These are phyloP conservation scores for Meta bourneti DNA, from an alignment of 2,888 invertebrate species.

Conservation along the genomic window DNA sequence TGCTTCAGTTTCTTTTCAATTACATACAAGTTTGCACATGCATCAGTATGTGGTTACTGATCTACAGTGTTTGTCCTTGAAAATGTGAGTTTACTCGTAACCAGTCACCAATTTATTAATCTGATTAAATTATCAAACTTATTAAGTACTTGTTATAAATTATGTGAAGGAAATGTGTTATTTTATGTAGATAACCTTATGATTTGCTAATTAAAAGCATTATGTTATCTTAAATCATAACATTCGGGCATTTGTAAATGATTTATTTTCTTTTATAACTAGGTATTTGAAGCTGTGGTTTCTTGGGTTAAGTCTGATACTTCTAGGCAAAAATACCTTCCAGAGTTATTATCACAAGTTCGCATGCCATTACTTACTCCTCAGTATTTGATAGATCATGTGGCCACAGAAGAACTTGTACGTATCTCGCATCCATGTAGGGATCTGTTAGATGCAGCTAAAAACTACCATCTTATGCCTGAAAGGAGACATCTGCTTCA, in stretches of 20 bases:
- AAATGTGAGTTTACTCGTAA: no score
- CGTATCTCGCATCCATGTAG: slow-evolving; percentile 89
- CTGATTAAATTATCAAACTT: background rate
- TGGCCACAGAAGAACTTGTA: slow-evolving; percentile 89
- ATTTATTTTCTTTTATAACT: background rate
- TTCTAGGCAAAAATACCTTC: slow-evolving; percentile 84
- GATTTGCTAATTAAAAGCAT: no score
- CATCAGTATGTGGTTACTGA: no score
- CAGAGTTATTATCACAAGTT: slow-evolving; percentile 88
- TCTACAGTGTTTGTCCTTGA: no score
- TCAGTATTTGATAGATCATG: slow-evolving; percentile 89
- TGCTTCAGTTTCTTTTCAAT: no score
- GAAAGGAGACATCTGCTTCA: slow-evolving; percentile 89
- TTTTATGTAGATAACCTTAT: no score
- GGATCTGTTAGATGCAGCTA: slow-evolving; percentile 92
- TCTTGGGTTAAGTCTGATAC: slow-evolving; percentile 88
- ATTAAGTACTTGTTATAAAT: no score
- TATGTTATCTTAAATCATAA: background rate
- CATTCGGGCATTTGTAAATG: no score
- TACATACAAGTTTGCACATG: no score
- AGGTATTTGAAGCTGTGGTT: slow-evolving; percentile 91
- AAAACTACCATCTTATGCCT: slow-evolving; percentile 92
- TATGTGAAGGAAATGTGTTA: no score
- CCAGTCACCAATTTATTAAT: no score
- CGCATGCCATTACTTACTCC: slow-evolving; percentile 90